Evolutionary conservation across 1,140 invertebrate species (phyloP), one percentile per base, ranked within the genome.

Genomic region (Maconellicoccus hirsutus): DNA sequence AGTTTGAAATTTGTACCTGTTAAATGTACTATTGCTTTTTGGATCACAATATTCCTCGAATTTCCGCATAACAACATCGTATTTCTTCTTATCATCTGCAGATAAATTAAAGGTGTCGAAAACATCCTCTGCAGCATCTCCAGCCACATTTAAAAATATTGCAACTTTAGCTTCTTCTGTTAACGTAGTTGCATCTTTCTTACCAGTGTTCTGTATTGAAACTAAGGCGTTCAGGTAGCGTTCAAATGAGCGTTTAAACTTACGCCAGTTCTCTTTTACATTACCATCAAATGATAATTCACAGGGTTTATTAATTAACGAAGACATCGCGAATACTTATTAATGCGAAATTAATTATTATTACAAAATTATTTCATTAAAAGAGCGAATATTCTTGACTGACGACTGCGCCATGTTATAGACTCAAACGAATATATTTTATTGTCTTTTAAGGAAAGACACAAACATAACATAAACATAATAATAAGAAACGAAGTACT

Each of bases 1-100:
- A 23, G 59, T 71, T 59, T 77, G 75, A 70, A 79, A 78, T 22
- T 73, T 70, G 70, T 76, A 76, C 66, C 74, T 72, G n/a, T 76
- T 75, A 0, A 75, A 73, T 27, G 73, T 77, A 70, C 75, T 72
- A 69, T 77, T 78, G 0, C 73, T 73, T 71, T 76, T 76, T 16
- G 77, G 77, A n/a, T 69, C 71, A 70, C 74, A 78, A 73, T 75
- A 77, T 33, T 75, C 72, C 72, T 78, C 72, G 59, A 77, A 78
- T 0, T 71, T 73, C 59, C 74, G 70, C 2, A 76, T 26, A 8
- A 78, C 75, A 70, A 63, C 61, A 16, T 74, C 59, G 8, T 71
- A 69, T 52, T 71, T 72, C 71, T 77, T 74, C 33, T 74, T 75
- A 66, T 78, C 42, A 52, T 52, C 42, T 16, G 42, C 42, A 19